These are phyloP conservation scores for Drosophila kanekoi DNA, from an alignment of 2,888 invertebrate genomes.

Conservation along the genomic window DNA sequence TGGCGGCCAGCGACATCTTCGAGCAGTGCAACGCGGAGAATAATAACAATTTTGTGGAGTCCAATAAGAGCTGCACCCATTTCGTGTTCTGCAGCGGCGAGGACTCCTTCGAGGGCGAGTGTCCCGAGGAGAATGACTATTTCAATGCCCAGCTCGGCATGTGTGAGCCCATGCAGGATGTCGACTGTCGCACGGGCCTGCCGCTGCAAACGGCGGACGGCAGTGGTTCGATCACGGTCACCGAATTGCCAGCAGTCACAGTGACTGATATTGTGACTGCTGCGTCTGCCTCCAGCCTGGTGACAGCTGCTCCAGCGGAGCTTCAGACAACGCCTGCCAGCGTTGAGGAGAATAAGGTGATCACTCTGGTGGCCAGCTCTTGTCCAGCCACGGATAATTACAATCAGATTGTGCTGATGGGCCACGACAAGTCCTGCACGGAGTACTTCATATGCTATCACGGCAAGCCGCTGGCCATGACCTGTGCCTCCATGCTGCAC, in stretches of 20 bases:
- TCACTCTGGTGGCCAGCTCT: conserved; percentile 34
- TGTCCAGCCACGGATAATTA: conserved; percentile 75
- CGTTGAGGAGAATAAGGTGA: conserved; percentile 1
- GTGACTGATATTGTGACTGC: background rate
- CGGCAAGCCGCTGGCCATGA: conserved; percentile 70
- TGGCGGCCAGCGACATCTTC: conserved; percentile 46
- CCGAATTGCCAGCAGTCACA: conserved; percentile 2
- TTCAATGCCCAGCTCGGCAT: conserved; percentile 60
- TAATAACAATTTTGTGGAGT: conserved; percentile 52
- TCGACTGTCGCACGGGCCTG: conserved; percentile 61
- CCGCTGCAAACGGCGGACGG: background rate
- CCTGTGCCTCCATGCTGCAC: conserved; percentile 77
- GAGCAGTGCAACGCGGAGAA: conserved; percentile 51
- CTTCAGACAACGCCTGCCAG: background rate
- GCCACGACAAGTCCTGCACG: conserved; percentile 74
- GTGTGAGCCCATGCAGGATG: conserved; percentile 64
- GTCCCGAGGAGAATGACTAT: conserved; percentile 68
- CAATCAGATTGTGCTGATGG: conserved; percentile 65
- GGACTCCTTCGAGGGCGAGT: conserved; percentile 78
- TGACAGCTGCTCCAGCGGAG: background rate
- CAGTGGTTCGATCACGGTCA: background rate
- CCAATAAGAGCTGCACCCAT: conserved; percentile 69
- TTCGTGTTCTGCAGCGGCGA: conserved; percentile 77
- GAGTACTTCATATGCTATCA: conserved; percentile 82
- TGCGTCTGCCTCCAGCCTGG: background rate